These are phyloP conservation scores for Scelioninae gen. 1 DNA, from an alignment of 2,888 invertebrate species.

Conservation along the genomic window DNA sequence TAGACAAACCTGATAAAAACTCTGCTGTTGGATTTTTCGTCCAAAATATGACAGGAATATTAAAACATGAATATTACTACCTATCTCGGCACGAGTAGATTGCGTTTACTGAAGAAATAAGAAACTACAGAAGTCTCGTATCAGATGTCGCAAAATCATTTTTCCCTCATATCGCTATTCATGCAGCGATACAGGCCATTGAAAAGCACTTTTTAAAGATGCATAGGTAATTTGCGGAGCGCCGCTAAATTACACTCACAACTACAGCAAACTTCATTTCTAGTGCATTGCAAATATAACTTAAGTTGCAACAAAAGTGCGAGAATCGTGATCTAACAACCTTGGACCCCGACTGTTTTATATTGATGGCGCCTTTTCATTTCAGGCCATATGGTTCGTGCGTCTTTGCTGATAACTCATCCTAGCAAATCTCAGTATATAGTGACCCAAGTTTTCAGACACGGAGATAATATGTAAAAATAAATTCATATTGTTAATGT, in stretches of 20 bases:
- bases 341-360: constrained; percentile 60
- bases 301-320: constrained; percentile 41
- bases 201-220: constrained; percentile 44
- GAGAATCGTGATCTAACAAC: constrained; percentile 40
- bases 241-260: constrained; percentile 54
- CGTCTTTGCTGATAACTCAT: constrained; percentile 61
- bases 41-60: too few species aligned
- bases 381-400: constrained; percentile 64
- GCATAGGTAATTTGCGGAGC: constrained; percentile 40
- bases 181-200: constrained; percentile 43
- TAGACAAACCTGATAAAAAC: too few species aligned
- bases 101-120: constrained; percentile 36
- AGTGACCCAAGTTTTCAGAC: constrained; percentile 41
- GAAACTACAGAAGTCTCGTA: constrained; percentile 31
- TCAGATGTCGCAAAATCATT: constrained; percentile 46
- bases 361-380: constrained; percentile 61
- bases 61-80: too few species aligned
- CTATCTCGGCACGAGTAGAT: constrained; percentile 42
- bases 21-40: too few species aligned
- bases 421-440: constrained; percentile 36
- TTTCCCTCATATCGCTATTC: constrained; percentile 52
- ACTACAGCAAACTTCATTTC: constrained; percentile 38
- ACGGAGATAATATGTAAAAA: constrained; percentile 23
- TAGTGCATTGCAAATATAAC: constrained; percentile 48
- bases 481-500: neutral